A percentile compares a stretch with the other conserved stretches of the same genome.
Evolutionary conservation across 2,888 invertebrate species (phyloP).

Genomic region (Drosophila mulleri): DNA sequence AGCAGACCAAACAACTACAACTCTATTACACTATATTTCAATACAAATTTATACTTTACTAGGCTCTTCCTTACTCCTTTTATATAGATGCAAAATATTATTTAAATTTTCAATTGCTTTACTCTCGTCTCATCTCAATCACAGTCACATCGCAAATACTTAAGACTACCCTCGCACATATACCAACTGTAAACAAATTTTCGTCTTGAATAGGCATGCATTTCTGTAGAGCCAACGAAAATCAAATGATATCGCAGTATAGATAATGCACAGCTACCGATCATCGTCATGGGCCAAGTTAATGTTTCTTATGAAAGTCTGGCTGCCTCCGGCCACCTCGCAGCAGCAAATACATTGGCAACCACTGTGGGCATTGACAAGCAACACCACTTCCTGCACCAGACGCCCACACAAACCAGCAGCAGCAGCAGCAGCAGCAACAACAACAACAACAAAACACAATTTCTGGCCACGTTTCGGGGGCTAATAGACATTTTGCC

Average conservation of each 20-base stretch:
- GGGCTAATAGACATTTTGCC: slow-evolving; percentile 77
- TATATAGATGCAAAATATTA: too few species aligned
- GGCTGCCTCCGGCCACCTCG: neutral
- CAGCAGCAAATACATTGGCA: neutral
- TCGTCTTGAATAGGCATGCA: neutral
- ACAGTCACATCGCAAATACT: too few species aligned
- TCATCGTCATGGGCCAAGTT: slow-evolving; percentile 54
- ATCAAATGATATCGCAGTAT: slow-evolving; percentile 79
- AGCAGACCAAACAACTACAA: too few species aligned
- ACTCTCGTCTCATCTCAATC: too few species aligned
- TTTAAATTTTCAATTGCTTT: too few species aligned
- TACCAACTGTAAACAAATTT: neutral
- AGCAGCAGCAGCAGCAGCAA: neutral
- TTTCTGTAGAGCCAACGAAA: neutral
- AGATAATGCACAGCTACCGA: slow-evolving; percentile 53
- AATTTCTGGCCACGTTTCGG: slow-evolving; percentile 49
- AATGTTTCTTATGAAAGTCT: slow-evolving; percentile 36
- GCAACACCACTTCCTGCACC: slow-evolving; percentile 29
- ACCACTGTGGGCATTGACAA: slow-evolving; percentile 34
- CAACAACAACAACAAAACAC: slow-evolving; percentile 1
- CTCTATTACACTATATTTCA: too few species aligned
- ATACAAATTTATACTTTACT: too few species aligned
- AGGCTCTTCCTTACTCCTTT: too few species aligned
- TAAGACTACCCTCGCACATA: neutral
- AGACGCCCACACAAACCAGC: slow-evolving; percentile 44